phyloP scores from a whole-genome alignment of 2,888 invertebrate genomes.

The Meliscaeva auricollis region DNA sequence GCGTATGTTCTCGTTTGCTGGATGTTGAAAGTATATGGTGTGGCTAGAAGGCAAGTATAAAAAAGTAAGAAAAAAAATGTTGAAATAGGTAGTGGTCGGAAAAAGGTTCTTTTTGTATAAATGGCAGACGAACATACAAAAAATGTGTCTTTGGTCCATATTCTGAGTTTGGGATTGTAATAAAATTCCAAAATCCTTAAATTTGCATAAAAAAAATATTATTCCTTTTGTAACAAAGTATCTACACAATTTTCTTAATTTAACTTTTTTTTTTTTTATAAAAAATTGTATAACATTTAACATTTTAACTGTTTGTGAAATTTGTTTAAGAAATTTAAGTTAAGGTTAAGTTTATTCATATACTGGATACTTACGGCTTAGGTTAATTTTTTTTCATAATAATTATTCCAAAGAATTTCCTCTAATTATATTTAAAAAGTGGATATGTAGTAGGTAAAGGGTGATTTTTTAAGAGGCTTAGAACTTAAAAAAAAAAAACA shows the following conservation, averaged over 20 bases:
- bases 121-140: conserved; percentile 36
- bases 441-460: too few relatives aligned
- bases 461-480: too few relatives aligned
- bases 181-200: conserved; percentile 67
- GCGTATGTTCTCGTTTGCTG: conserved; percentile 36
- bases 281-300: too few relatives aligned
- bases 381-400: too few relatives aligned
- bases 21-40: neutral
- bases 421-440: too few relatives aligned
- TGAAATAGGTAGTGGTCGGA: conserved; percentile 16
- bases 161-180: conserved; percentile 38
- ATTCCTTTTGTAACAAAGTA: conserved; percentile 19
- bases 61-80: conserved; percentile 13
- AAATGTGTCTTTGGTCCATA: conserved; percentile 26
- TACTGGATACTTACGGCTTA: too few relatives aligned
- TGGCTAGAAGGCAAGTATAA: neutral
- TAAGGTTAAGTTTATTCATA: too few relatives aligned
- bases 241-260: neutral
- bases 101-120: conserved; percentile 35
- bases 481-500: too few relatives aligned
- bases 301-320: conserved; percentile 58
- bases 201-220: conserved; percentile 69
- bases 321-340: conserved; percentile 16
- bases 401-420: too few relatives aligned
- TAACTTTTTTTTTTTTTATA: neutral